Percentiles rank a stretch among this genome's conserved stretches.
Evolutionary conservation across 2,797 vertebrate species (phyloP).

Genomic region (Eulemur mongoz): DNA sequence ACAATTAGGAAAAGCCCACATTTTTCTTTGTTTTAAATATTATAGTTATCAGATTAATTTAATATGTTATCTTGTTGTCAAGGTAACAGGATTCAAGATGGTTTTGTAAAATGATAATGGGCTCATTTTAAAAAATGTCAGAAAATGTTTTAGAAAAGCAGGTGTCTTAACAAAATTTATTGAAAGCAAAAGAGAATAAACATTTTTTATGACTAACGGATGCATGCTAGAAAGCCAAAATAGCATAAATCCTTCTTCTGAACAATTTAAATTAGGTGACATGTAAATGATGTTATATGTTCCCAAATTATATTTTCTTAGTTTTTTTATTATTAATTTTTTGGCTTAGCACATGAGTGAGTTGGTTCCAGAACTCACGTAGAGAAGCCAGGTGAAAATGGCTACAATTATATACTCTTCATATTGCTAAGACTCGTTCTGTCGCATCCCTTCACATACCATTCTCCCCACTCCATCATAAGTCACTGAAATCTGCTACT

Average conservation of each 20-base stretch:
- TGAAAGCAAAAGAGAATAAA: conserved; percentile 39
- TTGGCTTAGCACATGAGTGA: conserved; percentile 2
- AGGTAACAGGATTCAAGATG: conserved; percentile 69
- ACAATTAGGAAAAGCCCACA: neutral
- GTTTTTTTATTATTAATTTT: conserved; percentile 47
- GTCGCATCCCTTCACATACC: neutral
- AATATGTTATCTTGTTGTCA: conserved; percentile 16
- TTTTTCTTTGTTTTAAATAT: neutral
- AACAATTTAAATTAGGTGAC: conserved; percentile 52
- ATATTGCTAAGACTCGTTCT: neutral
- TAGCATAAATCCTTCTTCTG: neutral
- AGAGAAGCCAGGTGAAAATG: neutral
- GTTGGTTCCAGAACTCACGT: neutral
- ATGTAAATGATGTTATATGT: neutral
- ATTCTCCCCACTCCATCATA: neutral
- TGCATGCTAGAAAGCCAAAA: neutral
- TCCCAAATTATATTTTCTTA: neutral
- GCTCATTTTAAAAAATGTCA: conserved; percentile 63
- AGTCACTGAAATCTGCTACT: conserved; percentile 13
- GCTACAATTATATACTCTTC: neutral
- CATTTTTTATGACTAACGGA: neutral
- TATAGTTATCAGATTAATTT: conserved; percentile 25
- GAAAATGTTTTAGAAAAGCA: conserved; percentile 56
- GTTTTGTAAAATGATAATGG: conserved; percentile 53
- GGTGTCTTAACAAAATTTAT: conserved; percentile 31